A percentile compares a stretch with the other conserved stretches of the same genome.
These are phyloP conservation scores for Seira musarum DNA, from an alignment of 2,888 invertebrate species.

Conservation along the genomic window DNA sequence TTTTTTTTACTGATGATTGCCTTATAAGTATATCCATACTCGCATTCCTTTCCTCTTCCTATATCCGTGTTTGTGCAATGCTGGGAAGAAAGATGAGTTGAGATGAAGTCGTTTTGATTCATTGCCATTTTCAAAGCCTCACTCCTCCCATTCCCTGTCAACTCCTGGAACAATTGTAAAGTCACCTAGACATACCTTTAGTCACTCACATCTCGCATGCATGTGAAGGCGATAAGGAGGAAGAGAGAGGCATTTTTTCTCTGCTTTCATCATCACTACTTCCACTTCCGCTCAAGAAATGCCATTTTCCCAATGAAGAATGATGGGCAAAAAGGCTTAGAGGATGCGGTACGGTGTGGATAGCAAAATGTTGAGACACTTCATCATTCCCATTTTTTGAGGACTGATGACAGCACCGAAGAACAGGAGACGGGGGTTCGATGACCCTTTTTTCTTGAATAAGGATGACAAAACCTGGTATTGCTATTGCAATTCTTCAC, in stretches of 20 bases:
- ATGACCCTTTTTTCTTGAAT: neutral
- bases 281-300: neutral
- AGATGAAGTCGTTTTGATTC: constrained; percentile 1
- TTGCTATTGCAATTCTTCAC: neutral
- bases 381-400: constrained; percentile 9
- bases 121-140: neutral
- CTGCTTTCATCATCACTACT: neutral
- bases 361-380: neutral
- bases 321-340: neutral
- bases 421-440: neutral
- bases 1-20: neutral
- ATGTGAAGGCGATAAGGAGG: neutral
- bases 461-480: no score
- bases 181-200: neutral
- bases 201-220: neutral
- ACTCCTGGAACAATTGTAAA: neutral
- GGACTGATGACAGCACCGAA: neutral
- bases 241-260: neutral
- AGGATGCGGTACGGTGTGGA: neutral
- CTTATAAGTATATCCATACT: no score
- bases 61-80: no score
- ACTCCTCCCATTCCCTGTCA: constrained; percentile 13
- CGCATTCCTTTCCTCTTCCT: no score
- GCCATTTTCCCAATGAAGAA: constrained; percentile 23
- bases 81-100: no score